Evolutionary conservation across 1,140 invertebrate genomes (phyloP), one percentile per base, ranked within the genome.

Genomic region (Musca vetustissima): DNA sequence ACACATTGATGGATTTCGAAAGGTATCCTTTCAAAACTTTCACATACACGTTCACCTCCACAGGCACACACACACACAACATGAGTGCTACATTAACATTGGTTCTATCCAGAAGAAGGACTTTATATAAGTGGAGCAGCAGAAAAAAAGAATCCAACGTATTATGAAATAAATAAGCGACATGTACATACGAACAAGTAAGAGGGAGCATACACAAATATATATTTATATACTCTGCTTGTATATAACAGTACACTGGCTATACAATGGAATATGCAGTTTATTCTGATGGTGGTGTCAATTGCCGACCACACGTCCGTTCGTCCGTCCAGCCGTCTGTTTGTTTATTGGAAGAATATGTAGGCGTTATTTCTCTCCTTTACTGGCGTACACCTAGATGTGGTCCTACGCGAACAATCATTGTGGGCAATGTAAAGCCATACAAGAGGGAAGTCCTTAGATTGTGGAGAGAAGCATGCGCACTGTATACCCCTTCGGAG

Each of bases 1-100:
- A 53, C 67, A 73, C 74, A 74, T 75, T 80, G 78, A 80, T 80
- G 78, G 75, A 80, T 80, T 75, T 73, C 73, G 52, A 67, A 69
- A 73, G 67, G 61, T 73, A 73, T 67, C 65, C 66, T 64, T 53
- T 48, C 48, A 32, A 52, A 55, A 36, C 17, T 43, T 57, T 67
- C 36, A 70, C 48, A 68, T 43, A 69, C 64, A 67, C 66, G 28
- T 32, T 25, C 25, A 64, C 36, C 43, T 28, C 28, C 19, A 68
- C 43, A 17, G 14, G 15, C 50, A 48, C 21, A 36, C 53, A 11
- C 15, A 50, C 48, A 64, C 17, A 64, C 28, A 32, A 61, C 9
- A 21, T 64, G 32, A 43, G 36, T 48, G 32, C 17, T 13, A 43
- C 36, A 13, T 11, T 43, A 43, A 13, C 36, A 43, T 43, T 11